These are phyloP conservation scores for Chrosomus eos DNA, from an alignment of 2,797 vertebrate genomes.

Conservation along the genomic window DNA sequence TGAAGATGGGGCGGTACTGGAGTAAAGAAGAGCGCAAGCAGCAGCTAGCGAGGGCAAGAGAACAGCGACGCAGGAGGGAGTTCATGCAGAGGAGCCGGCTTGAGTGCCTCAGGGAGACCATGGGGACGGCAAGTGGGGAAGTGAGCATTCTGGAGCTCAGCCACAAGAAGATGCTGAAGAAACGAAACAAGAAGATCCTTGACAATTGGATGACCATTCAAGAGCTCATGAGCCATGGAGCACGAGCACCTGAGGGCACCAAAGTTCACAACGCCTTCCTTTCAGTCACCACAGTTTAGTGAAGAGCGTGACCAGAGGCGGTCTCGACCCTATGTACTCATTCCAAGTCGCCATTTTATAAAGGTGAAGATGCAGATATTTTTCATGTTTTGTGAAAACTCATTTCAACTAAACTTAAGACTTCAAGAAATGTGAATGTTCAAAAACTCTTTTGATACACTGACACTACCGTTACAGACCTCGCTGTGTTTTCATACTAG, in stretches of 20 bases:
- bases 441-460: slow-evolving; percentile 49
- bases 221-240: slow-evolving; percentile 96
- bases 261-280: slow-evolving; percentile 94
- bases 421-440: slow-evolving; percentile 53
- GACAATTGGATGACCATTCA: slow-evolving; percentile 99
- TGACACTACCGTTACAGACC: slow-evolving; percentile 41
- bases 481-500: slow-evolving; percentile 52
- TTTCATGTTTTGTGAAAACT: slow-evolving; percentile 90
- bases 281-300: slow-evolving; percentile 96
- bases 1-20: slow-evolving; percentile 98
- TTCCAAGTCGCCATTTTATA: slow-evolving; percentile 93
- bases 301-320: neutral
- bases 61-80: slow-evolving; percentile 90
- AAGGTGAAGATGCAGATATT: slow-evolving; percentile 77
- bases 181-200: slow-evolving; percentile 95
- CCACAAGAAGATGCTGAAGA: slow-evolving; percentile 99
- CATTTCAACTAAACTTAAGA: slow-evolving; percentile 68
- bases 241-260: slow-evolving; percentile 90
- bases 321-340: slow-evolving; percentile 68
- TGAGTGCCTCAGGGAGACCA: slow-evolving; percentile 86
- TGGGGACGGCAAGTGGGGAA: slow-evolving; percentile 79
- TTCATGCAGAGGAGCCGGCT: slow-evolving; percentile 94
- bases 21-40: slow-evolving; percentile 96
- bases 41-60: slow-evolving; percentile 88
- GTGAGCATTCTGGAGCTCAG: slow-evolving; percentile 95